These are phyloP conservation scores for Bombus soroeensis DNA, from an alignment of 1,140 invertebrate genomes.

Conservation along the genomic window DNA sequence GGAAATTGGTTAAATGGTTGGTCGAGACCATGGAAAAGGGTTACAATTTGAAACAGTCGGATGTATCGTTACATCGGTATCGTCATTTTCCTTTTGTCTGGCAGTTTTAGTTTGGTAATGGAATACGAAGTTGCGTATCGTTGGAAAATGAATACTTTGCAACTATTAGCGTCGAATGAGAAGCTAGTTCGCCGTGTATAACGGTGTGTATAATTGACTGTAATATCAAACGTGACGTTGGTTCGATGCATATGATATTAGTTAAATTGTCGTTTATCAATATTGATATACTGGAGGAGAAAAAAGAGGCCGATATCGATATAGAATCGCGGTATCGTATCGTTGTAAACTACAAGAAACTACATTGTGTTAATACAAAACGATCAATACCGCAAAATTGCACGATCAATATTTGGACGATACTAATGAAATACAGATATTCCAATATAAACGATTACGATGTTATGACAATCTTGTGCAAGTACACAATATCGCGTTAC, in stretches of 20 bases:
- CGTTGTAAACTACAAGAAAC: not conserved
- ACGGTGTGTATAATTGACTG: not conserved
- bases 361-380: not conserved
- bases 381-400: not conserved
- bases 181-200: not conserved
- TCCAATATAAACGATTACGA: not conserved
- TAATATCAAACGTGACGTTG: not conserved
- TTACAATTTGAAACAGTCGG: not conserved
- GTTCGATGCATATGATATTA: not conserved
- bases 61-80: too few relatives aligned
- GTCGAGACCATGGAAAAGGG: not conserved
- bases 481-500: not conserved
- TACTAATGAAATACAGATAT: constrained; percentile 2
- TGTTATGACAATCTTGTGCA: not conserved
- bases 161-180: not conserved
- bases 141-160: not conserved
- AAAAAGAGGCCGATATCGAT: not conserved
- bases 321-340: fast-evolving
- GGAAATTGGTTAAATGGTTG: too few relatives aligned
- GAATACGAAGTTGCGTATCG: not conserved
- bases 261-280: not conserved
- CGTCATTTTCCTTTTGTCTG: not conserved
- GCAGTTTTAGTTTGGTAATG: not conserved
- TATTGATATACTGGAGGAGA: not conserved
- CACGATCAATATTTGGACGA: not conserved